These are phyloP conservation scores for Pseudococcus jackbeardsleyi DNA, from an alignment of 2,888 invertebrate species.

Conservation along the genomic window DNA sequence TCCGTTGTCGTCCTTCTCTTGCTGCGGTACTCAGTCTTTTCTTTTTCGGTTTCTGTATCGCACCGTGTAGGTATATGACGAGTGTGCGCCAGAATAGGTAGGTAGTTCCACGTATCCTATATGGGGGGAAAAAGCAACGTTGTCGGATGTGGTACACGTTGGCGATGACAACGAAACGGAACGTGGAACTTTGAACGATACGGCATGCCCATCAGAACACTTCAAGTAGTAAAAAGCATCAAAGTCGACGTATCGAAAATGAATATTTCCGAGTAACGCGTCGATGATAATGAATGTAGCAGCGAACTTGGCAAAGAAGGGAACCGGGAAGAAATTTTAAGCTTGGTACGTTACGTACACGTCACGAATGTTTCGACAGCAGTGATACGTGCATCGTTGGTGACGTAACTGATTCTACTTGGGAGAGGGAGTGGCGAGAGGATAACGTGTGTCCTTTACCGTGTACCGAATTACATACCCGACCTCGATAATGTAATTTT, in stretches of 20 bases:
- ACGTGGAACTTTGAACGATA: conserved; percentile 15
- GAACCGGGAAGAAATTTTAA: background rate
- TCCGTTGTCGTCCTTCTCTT: conserved; percentile 54
- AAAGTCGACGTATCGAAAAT: conserved; percentile 3
- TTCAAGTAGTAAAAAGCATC: background rate
- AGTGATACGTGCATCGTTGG: background rate
- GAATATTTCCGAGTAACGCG: conserved; percentile 29
- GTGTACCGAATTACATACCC: background rate
- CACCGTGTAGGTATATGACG: background rate
- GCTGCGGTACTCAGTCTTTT: background rate
- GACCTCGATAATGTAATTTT: conserved; percentile 45
- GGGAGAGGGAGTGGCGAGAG: background rate
- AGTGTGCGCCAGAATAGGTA: background rate
- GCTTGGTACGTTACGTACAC: background rate
- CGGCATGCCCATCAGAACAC: background rate
- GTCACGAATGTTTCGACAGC: conserved; percentile 2
- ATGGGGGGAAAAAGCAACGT: background rate
- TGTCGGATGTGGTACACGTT: conserved; percentile 3
- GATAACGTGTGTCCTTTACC: background rate
- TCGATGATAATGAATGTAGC: background rate
- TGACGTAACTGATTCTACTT: background rate
- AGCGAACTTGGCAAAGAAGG: background rate
- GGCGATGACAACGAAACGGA: background rate
- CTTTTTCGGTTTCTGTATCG: background rate
- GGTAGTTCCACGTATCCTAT: background rate